Base-by-base conservation (phyloP, 37 sponge, comb jelly and placozoan species). In the Hexactinellida sp. region DNA sequence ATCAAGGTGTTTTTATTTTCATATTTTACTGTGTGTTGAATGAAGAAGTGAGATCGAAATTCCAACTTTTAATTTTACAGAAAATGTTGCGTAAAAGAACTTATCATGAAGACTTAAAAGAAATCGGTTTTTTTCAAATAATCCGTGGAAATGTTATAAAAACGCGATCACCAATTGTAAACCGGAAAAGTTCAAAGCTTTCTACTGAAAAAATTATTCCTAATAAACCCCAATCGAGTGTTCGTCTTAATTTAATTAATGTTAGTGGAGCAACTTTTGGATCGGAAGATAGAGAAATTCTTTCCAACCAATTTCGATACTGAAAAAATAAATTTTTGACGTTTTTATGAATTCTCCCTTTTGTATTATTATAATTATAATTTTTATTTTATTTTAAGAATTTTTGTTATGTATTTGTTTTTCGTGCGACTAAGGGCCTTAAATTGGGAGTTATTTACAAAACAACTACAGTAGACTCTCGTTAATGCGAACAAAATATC, bases 1-100 rank as follows among this genome's bases (percentile, higher is more conserved):
- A 89, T 19, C 94, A 93, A 85, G 94, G 94, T 30, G 84, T 93
- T 23, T 52, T 89, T 37, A 76, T 93, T 36, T 90, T 93, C 85
- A n/a, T 93, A 24, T 39, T 91, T 39, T 86, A 91, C 83, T 93
- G 94, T 85, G 16, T 93, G 39, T 37, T 89, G 55, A 91, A 88
- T 76, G 90, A 83, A 86, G 94, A 91, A 71, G 91, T 93, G 37
- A 0, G 86, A 34, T 24, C 63, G 52, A 76, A 82, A 63, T 63
- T 63, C 3, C 76, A 63, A 63, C 30, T 63, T 21, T 63, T 63
- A 63, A 63, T 63, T 63, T 63, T 63, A 28, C 32, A n/a, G 76
- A 63, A 63, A 63, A 63, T 63, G 3, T 63, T 63, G 13, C 3
- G 30, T 3, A 63, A 63, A n/a, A 23, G 76, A 23, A 63, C 30